These are phyloP conservation scores for Misgurnus mizolepis DNA, from an alignment of 2,113 vertebrate genomes.

Conservation along the genomic window DNA sequence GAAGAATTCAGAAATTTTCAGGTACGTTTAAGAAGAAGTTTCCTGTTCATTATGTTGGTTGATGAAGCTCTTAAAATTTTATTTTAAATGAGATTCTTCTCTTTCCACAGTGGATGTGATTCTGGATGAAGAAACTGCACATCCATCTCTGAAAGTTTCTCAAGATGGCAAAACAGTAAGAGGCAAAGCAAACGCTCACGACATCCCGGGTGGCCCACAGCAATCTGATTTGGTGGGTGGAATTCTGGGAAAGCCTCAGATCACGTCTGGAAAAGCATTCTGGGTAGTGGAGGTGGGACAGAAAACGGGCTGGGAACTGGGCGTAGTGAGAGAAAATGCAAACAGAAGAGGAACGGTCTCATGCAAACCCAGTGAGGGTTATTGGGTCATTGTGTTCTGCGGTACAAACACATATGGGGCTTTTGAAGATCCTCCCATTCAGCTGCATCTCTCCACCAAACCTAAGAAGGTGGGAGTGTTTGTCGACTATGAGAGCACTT, in stretches of 20 bases:
- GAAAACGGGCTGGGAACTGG: constrained; percentile 69
- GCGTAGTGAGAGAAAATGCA: constrained; percentile 55
- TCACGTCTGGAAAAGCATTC: constrained; percentile 59
- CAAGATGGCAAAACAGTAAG: constrained; percentile 8
- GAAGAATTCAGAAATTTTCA: constrained; percentile 59
- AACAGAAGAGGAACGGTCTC: constrained; percentile 62
- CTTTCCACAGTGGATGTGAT: constrained; percentile 60
- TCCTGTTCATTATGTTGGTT: not conserved
- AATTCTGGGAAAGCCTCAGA: constrained; percentile 57
- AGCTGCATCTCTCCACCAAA: constrained; percentile 62
- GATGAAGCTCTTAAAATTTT: not conserved
- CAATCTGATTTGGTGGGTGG: constrained; percentile 64
- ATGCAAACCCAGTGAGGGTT: constrained; percentile 61
- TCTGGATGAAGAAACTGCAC: constrained; percentile 58
- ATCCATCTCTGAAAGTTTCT: constrained; percentile 21
- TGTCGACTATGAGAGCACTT: constrained; percentile 75
- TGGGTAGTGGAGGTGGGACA: constrained; percentile 71
- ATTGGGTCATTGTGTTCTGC: constrained; percentile 68
- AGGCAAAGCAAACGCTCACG: not conserved
- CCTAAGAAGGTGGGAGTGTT: constrained; percentile 79
- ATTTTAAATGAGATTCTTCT: not conserved
- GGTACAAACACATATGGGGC: constrained; percentile 57
- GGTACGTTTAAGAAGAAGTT: constrained; percentile 42
- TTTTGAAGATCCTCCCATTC: constrained; percentile 42
- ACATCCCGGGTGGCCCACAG: not conserved